A percentile compares a stretch with the other conserved stretches of the same genome.
Evolutionary conservation across 92 coral and sea anemone species (phyloP).

Genomic region (Scolanthus callimorphus): DNA sequence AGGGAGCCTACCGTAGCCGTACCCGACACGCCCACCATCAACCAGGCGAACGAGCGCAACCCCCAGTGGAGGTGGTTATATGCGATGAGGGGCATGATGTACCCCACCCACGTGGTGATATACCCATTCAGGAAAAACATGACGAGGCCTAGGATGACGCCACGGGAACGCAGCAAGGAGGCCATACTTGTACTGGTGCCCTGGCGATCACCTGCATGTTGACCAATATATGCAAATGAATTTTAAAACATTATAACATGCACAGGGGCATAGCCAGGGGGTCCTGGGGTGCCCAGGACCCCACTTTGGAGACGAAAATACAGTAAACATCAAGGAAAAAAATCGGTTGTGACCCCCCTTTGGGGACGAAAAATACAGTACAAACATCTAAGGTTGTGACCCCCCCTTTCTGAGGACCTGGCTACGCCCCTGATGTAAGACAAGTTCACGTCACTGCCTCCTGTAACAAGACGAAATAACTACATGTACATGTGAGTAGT

Average conservation of each 20-base stretch:
- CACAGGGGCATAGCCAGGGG: too few relatives aligned
- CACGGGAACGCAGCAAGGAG: slow-evolving; percentile 50
- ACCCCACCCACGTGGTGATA: slow-evolving; percentile 72
- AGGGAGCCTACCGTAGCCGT: slow-evolving; percentile 46
- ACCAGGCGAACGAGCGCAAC: slow-evolving; percentile 48
- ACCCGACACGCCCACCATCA: slow-evolving; percentile 72
- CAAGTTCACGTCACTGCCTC: too few relatives aligned
- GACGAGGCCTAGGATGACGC: slow-evolving; percentile 55
- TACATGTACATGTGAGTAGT: too few relatives aligned
- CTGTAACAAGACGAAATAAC: too few relatives aligned
- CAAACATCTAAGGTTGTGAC: too few relatives aligned
- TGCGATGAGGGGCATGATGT: slow-evolving; percentile 59
- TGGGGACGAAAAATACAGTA: too few relatives aligned
- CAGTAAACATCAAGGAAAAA: too few relatives aligned
- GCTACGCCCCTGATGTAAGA: too few relatives aligned
- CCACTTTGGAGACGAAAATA: too few relatives aligned
- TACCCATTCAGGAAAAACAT: slow-evolving; percentile 61
- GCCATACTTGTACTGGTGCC: slow-evolving; percentile 13
- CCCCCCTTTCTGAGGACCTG: too few relatives aligned
- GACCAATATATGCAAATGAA: neutral
- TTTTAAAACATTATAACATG: too few relatives aligned
- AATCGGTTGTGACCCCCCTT: too few relatives aligned
- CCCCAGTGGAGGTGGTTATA: slow-evolving; percentile 38
- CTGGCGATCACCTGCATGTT: slow-evolving; percentile 30
- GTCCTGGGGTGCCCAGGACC: neutral